Evolutionary conservation across 30 jellyfish, hydroid and myxozoan genomes (phyloP).

Genomic region (Aurelia aurita complex sp. Pacific): DNA sequence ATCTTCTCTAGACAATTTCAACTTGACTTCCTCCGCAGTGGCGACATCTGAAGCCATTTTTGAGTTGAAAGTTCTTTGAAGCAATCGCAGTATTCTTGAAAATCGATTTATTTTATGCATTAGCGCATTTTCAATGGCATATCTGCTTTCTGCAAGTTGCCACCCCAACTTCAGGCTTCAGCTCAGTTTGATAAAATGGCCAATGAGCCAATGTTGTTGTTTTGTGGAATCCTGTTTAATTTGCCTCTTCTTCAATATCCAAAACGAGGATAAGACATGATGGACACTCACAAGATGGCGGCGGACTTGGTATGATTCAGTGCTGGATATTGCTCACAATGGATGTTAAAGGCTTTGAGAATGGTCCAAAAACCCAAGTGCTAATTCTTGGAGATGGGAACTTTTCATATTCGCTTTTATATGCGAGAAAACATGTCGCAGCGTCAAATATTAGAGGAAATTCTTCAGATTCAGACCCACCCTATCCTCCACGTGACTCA

Average conservation of each 20-base stretch:
- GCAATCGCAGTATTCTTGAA: not conserved
- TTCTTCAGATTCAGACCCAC: not conserved
- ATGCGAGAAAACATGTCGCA: not conserved
- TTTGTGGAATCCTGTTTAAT: not conserved
- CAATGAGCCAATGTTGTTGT: not conserved
- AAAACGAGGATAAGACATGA: not conserved
- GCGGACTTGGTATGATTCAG: not conserved
- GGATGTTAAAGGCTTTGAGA: not conserved
- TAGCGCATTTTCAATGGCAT: not conserved
- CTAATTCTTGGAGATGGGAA: constrained; percentile 97
- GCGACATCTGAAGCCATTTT: constrained; percentile 19
- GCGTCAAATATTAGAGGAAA: not conserved
- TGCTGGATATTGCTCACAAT: not conserved
- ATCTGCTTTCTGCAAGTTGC: not conserved
- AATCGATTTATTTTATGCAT: not conserved
- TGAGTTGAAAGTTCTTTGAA: not conserved
- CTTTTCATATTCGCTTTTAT: constrained; percentile 79
- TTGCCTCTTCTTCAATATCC: not conserved
- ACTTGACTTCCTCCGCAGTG: not conserved
- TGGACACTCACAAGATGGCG: too few species aligned
- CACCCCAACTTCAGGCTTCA: not conserved
- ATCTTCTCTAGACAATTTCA: constrained; percentile 2
- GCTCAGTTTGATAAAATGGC: too few species aligned
- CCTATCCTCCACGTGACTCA: not conserved
- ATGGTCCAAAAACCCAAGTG: not conserved